Evolutionary conservation across 1,140 invertebrate genomes (phyloP), one percentile per base, ranked within the genome.

Genomic region (Leucophenga varia): DNA sequence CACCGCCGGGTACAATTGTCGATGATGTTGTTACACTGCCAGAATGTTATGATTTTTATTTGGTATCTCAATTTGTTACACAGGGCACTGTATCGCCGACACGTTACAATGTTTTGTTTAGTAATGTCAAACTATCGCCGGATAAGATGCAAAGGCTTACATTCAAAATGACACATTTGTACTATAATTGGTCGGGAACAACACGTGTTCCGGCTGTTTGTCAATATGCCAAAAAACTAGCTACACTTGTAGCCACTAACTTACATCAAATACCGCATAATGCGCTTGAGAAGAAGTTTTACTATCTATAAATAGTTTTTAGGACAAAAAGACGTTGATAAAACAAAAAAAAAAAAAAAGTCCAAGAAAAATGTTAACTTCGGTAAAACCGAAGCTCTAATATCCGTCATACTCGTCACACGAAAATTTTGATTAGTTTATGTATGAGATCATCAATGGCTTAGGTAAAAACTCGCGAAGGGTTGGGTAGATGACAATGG

Each of bases 181-280:
- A 94, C 59, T 94, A 83, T 63, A 94, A 94, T 73, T 93, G 89
- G 85, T 77, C 76, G 16, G 90, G 88, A 3, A 92, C 90, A 1
- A 83, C 93, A 0, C 75, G 87, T 14, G 91, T 94, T 2, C 91
- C 91, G 2, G 90, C 91, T 1, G 89, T 89, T 0, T 91, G 89
- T 52, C 89, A 93, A 64, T 91, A 90, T 60, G 89, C 91, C 5
- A 91, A 94, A 55, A 93, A 93, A 64, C 64, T 94, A 47, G 91
- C 91, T 0, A 93, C 88, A 51, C 72, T 93, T 2, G 84, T 88
- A 3, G 86, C 86, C 0, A 85, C 90, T 50, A 80, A 78, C 43
- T 75, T 91, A 4, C 85, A 88, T 54, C 70, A 80, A 31, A 63
- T 79, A n/a, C 85, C 87, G 0, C 59, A 71, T 20, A 56, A 60